A percentile compares a stretch with the other conserved stretches of the same genome.
These are phyloP conservation scores for Erythrolamprus reginae DNA, from an alignment of 2,113 vertebrate species.

Conservation along the genomic window DNA sequence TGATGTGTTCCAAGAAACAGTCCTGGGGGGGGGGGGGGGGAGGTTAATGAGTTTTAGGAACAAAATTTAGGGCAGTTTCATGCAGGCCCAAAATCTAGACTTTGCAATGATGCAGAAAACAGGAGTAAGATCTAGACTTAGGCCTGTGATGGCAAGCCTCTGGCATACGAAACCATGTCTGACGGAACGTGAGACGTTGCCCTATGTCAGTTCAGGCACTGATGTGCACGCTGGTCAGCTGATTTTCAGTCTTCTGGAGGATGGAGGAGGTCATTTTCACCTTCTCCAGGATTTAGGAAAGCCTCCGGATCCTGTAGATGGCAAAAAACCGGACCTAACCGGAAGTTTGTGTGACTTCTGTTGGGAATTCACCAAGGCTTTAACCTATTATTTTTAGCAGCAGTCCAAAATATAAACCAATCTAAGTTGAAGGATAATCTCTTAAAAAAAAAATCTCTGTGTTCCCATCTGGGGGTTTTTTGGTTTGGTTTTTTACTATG, in stretches of 20 bases:
- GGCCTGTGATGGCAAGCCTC: no score
- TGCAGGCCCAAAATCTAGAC: background rate
- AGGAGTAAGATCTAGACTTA: constrained; percentile 30
- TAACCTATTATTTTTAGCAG: constrained; percentile 34
- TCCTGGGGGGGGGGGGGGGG: background rate
- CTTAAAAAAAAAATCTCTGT: background rate
- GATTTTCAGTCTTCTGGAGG: no score
- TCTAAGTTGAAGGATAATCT: constrained; percentile 16
- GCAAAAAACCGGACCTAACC: no score
- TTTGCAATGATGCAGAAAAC: constrained; percentile 38
- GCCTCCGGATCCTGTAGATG: no score
- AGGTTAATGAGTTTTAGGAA: background rate
- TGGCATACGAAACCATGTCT: no score
- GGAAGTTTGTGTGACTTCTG: background rate
- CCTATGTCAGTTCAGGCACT: no score
- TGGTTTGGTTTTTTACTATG: background rate
- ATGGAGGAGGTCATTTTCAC: no score
- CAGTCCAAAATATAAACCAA: constrained; percentile 30
- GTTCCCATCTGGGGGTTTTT: background rate
- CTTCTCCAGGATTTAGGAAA: no score
- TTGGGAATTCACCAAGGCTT: constrained; percentile 16
- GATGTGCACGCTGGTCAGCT: no score
- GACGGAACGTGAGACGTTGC: no score
- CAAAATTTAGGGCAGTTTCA: background rate
- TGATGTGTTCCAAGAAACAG: background rate